Evolutionary conservation across 2,797 vertebrate genomes (phyloP).

Genomic region (Fundulus diaphanus): DNA sequence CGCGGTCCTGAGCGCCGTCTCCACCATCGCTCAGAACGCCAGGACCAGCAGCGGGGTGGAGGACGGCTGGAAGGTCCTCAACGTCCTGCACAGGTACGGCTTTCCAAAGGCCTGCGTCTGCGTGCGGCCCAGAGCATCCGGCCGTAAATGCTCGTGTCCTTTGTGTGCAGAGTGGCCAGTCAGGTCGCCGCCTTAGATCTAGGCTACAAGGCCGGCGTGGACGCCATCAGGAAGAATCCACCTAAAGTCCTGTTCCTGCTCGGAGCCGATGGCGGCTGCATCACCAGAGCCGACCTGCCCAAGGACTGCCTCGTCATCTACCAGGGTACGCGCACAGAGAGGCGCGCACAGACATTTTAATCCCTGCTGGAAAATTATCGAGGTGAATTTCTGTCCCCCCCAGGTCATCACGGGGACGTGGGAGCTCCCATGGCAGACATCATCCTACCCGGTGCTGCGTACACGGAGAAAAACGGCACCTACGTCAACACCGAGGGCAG

Average conservation of each 20-base stretch:
- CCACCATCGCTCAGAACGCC: conserved; percentile 89
- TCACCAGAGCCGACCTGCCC: conserved; percentile 92
- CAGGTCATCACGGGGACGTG: conserved; percentile 95
- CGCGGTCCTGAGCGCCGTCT: conserved; percentile 87
- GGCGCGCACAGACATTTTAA: background rate
- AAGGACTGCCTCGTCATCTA: conserved; percentile 93
- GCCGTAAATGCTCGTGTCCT: background rate
- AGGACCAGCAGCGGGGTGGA: conserved; percentile 85
- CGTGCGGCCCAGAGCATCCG: background rate
- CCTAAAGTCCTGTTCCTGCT: conserved; percentile 94
- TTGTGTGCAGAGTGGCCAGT: conserved; percentile 88
- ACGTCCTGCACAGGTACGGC: conserved; percentile 83
- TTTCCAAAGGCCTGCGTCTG: no score
- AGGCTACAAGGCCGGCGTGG: conserved; percentile 95
- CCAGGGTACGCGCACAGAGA: conserved; percentile 84
- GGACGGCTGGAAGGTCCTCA: conserved; percentile 94
- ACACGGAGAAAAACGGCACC: conserved; percentile 93
- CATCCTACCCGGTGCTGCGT: conserved; percentile 93
- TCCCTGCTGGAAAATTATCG: background rate
- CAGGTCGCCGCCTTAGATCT: conserved; percentile 97
- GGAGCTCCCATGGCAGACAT: conserved; percentile 94
- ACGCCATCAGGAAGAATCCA: conserved; percentile 88
- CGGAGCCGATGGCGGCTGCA: conserved; percentile 91
- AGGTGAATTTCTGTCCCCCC: background rate
- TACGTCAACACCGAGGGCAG: conserved; percentile 97